Evolutionary conservation across 2,888 invertebrate species (phyloP).

Genomic region (Hemicrepidius hirtus): DNA sequence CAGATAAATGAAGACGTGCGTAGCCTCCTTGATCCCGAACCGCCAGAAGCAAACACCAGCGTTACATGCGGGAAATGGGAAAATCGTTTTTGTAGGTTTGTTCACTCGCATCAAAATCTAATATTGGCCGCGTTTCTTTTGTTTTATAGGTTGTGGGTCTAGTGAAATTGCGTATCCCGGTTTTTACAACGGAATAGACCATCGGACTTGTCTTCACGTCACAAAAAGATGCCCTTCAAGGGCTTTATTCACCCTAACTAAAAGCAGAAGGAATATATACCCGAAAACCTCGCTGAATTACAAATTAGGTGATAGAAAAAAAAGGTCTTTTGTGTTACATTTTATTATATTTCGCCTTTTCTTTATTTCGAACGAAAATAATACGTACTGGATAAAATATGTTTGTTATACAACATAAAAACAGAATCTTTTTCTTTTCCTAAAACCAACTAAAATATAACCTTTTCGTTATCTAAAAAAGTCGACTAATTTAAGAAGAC

Average conservation of each 20-base stretch:
- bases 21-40: slow-evolving; percentile 58
- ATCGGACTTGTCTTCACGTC: slow-evolving; percentile 46
- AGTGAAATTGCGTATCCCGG: slow-evolving; percentile 45
- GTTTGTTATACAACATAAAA: too few relatives aligned
- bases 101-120: slow-evolving; percentile 54
- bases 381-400: too few relatives aligned
- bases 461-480: too few relatives aligned
- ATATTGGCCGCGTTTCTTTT: slow-evolving; percentile 52
- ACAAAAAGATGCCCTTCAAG: slow-evolving; percentile 31
- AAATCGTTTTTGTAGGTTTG: slow-evolving; percentile 58
- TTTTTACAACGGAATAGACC: slow-evolving; percentile 42
- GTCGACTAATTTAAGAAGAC: too few relatives aligned
- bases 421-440: too few relatives aligned
- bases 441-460: too few relatives aligned
- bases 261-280: not conserved
- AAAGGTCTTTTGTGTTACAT: not conserved
- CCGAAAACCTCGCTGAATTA: slow-evolving; percentile 11
- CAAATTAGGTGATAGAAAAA: slow-evolving; percentile 21
- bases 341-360: not conserved
- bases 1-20: slow-evolving; percentile 65
- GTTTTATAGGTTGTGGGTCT: slow-evolving; percentile 50
- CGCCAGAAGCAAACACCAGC: slow-evolving; percentile 55
- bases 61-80: slow-evolving; percentile 56
- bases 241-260: slow-evolving; percentile 12
- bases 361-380: not conserved